These are phyloP conservation scores for Phalacrocorax aristotelis DNA, from an alignment of 2,113 vertebrate genomes.

Conservation along the genomic window DNA sequence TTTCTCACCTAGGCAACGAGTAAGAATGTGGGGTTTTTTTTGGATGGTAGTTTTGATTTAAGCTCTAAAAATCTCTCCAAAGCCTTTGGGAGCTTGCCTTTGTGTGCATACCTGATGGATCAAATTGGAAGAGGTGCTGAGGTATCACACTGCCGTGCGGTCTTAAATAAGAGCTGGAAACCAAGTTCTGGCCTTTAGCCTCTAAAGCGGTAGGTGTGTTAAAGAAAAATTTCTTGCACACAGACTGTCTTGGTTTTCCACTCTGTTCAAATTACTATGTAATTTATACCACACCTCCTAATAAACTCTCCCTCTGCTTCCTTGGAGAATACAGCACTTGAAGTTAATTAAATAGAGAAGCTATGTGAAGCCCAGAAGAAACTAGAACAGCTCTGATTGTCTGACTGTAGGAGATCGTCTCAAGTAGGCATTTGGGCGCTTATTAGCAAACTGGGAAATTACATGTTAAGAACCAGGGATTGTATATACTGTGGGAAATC, in stretches of 20 bases:
- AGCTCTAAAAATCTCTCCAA: background rate
- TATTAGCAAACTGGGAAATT: slow-evolving; percentile 22
- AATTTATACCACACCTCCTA: slow-evolving; percentile 49
- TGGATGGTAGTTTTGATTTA: background rate
- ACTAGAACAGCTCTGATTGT: slow-evolving; percentile 38
- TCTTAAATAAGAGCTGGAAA: background rate
- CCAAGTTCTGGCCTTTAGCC: background rate
- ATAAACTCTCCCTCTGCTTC: slow-evolving; percentile 34
- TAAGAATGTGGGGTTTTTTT: background rate
- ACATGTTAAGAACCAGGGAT: background rate
- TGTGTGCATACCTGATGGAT: background rate
- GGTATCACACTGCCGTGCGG: background rate
- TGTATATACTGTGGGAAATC: background rate
- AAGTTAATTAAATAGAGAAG: slow-evolving; percentile 65
- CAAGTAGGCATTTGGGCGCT: slow-evolving; percentile 2
- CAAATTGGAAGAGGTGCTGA: slow-evolving; percentile 17
- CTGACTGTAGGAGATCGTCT: slow-evolving; percentile 31
- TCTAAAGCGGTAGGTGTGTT: background rate
- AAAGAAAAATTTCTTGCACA: background rate
- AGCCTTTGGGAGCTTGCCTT: background rate
- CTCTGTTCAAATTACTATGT: slow-evolving; percentile 13
- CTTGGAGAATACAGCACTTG: slow-evolving; percentile 40
- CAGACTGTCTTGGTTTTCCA: slow-evolving; percentile 3
- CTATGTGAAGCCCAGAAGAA: slow-evolving; percentile 39
- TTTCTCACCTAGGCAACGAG: slow-evolving; percentile 2